Base-by-base conservation (phyloP, 2,113 vertebrate genomes). In the Heteronetta atricapilla region DNA sequence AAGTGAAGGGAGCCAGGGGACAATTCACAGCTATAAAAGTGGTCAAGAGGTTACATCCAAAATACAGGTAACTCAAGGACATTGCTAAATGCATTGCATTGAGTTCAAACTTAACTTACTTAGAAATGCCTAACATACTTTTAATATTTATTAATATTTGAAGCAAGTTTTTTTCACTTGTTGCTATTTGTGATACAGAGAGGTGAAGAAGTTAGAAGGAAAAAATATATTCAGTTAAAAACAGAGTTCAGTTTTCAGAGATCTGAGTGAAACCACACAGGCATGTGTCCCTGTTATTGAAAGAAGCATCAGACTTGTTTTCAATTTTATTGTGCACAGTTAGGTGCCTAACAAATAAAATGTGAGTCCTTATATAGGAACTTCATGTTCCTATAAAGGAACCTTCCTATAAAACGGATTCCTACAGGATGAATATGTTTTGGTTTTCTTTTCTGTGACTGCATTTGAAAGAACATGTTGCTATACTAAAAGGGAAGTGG, bases 41-140 rank as follows among this genome's bases (percentile, higher is more conserved):
- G 86, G 86, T 69, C 79, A 91, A 88, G 66, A 81, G 18, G 55
- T 96, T 97, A 93, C 82, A 84, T 88, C 31, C 22, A 86, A 93
- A 94, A 81, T 62, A 12, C 83, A 94, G 86, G 82, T 96, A 69
- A 93, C 62, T 68, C 92, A 94, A 95, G 94, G 90, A 92, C 73
- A 60, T 86, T 95, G 59, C 33, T 88, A 50, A 94, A 86, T 52
- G 11, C 8, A 50, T 44, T 56, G 11, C 23, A 34, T 5, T 62
- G 48, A 64, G 19, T 19, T 12, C 23, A 60, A 80, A 28, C 20
- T 84, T 76, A 22, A n/a, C 12, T 86, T 56, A 25, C 56, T 9
- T 28, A 67, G 48, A 88, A 59, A 58, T 53, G 36, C 40, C 11
- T 44, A 75, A 17, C 3, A 7, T 62, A 76, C 20, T 89, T 85